These are phyloP conservation scores for Oreocharis arfaki DNA, from an alignment of 2,113 vertebrate genomes.

Conservation along the genomic window DNA sequence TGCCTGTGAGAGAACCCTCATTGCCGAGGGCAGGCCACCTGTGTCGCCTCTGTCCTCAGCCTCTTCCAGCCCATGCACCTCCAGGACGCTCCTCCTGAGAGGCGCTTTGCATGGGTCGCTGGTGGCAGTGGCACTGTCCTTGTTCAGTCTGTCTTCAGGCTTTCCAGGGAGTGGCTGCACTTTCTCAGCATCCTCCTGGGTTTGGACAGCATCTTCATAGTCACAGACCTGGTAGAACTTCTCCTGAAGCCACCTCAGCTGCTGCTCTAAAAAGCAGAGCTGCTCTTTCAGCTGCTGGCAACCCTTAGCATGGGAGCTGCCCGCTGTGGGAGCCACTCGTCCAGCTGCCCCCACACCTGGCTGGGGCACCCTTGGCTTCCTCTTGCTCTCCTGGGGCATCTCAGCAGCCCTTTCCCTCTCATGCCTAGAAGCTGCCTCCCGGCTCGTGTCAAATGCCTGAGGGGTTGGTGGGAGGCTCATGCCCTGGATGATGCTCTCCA, in stretches of 20 bases:
- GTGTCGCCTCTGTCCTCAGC: not conserved
- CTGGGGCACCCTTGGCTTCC: slow-evolving; percentile 80
- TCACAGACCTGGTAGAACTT: slow-evolving; percentile 80
- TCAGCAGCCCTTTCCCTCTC: slow-evolving; percentile 55
- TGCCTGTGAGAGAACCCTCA: slow-evolving; percentile 73
- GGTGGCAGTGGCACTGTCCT: not conserved
- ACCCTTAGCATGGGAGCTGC: slow-evolving; percentile 67
- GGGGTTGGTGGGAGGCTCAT: slow-evolving; percentile 80
- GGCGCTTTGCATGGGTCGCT: not conserved
- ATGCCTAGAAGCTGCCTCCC: slow-evolving; percentile 45
- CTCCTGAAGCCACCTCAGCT: slow-evolving; percentile 83
- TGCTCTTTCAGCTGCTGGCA: slow-evolving; percentile 84
- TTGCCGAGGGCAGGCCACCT: slow-evolving; percentile 37
- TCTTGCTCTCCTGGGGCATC: slow-evolving; percentile 75
- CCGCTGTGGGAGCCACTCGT: not conserved
- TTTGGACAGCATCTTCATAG: slow-evolving; percentile 49
- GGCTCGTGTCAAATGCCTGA: not conserved
- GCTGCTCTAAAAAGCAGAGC: slow-evolving; percentile 83
- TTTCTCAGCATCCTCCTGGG: not conserved
- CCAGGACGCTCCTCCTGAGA: not conserved
- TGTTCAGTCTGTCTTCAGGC: not conserved
- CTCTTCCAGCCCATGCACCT: not conserved
- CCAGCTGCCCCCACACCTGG: not conserved
- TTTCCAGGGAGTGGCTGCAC: not conserved
- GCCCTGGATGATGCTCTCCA: slow-evolving; percentile 89